Percentiles rank a stretch among this genome's conserved stretches.
phyloP scores from a whole-genome alignment of 2,888 invertebrate genomes.

The Aspidiotus destructor region DNA sequence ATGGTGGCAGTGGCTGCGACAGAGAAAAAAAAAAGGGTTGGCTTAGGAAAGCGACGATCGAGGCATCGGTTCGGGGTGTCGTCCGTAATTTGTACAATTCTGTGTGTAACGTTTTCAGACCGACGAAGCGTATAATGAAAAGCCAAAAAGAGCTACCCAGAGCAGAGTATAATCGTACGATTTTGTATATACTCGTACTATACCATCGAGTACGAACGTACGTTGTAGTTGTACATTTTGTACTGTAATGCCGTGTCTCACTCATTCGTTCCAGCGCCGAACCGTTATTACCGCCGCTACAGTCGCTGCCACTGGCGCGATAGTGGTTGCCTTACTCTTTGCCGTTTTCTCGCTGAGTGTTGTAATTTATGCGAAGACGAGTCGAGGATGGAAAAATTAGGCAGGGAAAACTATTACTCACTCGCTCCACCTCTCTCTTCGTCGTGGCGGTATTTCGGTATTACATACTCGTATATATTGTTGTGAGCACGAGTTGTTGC shows the following conservation, averaged over 20 bases:
- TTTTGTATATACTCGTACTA: not conserved
- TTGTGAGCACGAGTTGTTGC: too few relatives aligned
- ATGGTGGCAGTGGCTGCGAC: not conserved
- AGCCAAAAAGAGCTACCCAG: constrained; percentile 8
- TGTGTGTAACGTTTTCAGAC: constrained; percentile 14
- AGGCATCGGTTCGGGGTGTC: constrained; percentile 7
- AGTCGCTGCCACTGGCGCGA: not conserved
- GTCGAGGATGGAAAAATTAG: not conserved
- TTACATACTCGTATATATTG: too few relatives aligned
- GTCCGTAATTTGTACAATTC: constrained; percentile 12
- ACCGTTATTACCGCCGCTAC: too few relatives aligned
- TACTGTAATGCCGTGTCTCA: not conserved
- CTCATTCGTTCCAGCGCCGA: constrained; percentile 1
- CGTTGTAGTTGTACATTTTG: not conserved
- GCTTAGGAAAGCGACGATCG: constrained; percentile 5
- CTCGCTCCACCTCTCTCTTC: not conserved
- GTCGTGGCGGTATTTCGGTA: too few relatives aligned
- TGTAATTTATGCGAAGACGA: constrained; percentile 4
- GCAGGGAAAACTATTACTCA: not conserved
- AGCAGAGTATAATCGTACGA: not conserved
- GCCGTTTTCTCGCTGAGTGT: not conserved
- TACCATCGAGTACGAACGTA: not conserved
- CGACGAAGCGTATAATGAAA: constrained; percentile 20
- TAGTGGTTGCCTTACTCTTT: not conserved
- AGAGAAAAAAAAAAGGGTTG: constrained; percentile 10